A percentile compares a stretch with the other conserved stretches of the same genome.
Evolutionary conservation across 2,888 invertebrate species (phyloP).

Genomic region (Leptopilina drosophilae): DNA sequence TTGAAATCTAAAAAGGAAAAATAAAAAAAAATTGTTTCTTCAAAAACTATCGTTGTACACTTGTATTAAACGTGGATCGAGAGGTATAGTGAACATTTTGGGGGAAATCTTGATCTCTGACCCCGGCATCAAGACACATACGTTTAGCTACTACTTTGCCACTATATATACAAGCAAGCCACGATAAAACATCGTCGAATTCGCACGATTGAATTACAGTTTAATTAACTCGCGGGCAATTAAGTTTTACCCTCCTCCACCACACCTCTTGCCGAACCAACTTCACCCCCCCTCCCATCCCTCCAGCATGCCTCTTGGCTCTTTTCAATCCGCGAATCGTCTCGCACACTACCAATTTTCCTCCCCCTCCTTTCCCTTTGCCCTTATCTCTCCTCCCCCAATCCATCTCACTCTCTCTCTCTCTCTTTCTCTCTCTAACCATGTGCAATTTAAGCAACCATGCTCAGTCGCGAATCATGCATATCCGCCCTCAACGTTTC

Average conservation of each 20-base stretch:
- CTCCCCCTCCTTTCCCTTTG: conserved; percentile 18
- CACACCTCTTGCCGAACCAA: conserved; percentile 19
- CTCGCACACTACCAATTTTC: conserved; percentile 19
- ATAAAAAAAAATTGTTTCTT: neutral
- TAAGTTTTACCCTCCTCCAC: conserved; percentile 63
- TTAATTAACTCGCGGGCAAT: conserved; percentile 75
- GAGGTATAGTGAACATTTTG: neutral
- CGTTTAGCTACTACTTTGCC: conserved; percentile 45
- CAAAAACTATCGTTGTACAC: neutral
- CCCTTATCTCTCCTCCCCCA: conserved; percentile 3
- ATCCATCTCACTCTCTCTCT: neutral
- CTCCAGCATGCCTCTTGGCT: conserved; percentile 21
- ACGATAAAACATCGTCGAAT: conserved; percentile 75
- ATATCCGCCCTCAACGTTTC: conserved; percentile 48
- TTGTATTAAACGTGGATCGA: neutral
- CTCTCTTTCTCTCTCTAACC: neutral
- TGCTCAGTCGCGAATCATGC: conserved; percentile 53
- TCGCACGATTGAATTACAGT: conserved; percentile 76
- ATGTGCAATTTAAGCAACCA: conserved; percentile 31
- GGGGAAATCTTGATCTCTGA: conserved; percentile 11
- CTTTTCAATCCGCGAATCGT: conserved; percentile 27
- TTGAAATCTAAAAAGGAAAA: too few relatives aligned
- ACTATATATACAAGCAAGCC: conserved; percentile 49
- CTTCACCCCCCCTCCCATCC: conserved; percentile 16
- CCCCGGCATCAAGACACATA: conserved; percentile 51